Conservation (phyloP, 2,113 vertebrate genomes). For the Salvelinus sp. region DNA sequence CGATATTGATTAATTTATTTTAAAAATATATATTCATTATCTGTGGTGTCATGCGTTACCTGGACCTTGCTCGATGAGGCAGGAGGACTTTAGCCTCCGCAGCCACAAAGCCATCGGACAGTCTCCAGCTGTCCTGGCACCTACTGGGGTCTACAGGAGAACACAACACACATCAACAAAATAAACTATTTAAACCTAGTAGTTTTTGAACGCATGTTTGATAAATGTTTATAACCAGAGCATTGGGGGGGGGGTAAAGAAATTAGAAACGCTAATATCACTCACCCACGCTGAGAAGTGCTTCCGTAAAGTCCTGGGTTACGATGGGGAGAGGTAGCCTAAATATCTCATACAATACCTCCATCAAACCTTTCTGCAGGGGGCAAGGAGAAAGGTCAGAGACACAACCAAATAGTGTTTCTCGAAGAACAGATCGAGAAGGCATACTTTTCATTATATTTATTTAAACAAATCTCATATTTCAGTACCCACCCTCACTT, state of each 20-base stretch:
- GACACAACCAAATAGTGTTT: neutral
- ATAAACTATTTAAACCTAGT: neutral
- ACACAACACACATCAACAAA: neutral
- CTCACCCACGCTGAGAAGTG: constrained; percentile 93
- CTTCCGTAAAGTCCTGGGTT: constrained; percentile 94
- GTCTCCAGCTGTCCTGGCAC: constrained; percentile 95
- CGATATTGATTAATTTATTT: neutral
- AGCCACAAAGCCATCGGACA: constrained; percentile 95
- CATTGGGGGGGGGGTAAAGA: too few species aligned
- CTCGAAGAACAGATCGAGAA: too few species aligned
- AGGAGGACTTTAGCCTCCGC: constrained; percentile 95
- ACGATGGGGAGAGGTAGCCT: constrained; percentile 90
- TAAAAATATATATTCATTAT: too few species aligned
- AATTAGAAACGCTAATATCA: constrained; percentile 9
- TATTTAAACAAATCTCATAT: neutral
- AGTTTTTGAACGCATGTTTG: too few species aligned
- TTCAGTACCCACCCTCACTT: constrained; percentile 87
- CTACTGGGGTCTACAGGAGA: constrained; percentile 84
- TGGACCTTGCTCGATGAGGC: constrained; percentile 92
- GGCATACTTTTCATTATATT: neutral
- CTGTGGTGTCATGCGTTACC: constrained; percentile 66
- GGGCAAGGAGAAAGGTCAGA: constrained; percentile 7
- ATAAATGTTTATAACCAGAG: too few species aligned
- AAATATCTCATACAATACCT: constrained; percentile 97
- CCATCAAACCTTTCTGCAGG: constrained; percentile 87